phyloP scores from a whole-genome alignment of 2,113 vertebrate genomes.

The Halcyon malimbica region DNA sequence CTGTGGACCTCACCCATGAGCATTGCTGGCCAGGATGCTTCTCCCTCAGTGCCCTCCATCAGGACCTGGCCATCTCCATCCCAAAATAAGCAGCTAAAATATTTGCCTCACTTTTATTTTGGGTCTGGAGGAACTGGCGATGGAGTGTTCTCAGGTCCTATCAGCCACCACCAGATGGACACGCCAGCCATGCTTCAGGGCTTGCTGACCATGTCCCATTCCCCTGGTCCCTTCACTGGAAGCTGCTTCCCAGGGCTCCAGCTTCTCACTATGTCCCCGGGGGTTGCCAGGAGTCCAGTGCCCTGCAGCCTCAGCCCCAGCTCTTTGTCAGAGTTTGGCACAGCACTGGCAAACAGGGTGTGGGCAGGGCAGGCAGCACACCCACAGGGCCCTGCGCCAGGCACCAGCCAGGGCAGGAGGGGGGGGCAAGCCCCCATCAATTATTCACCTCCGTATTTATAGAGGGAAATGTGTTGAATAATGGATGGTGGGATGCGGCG shows the following conservation, averaged over 20 bases:
- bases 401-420: not conserved
- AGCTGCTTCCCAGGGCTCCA: accelerated
- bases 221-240: not conserved
- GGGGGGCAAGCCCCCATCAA: not conserved
- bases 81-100: not conserved
- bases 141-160: not conserved
- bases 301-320: not conserved
- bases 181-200: not conserved
- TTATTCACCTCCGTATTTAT: conserved; percentile 47
- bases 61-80: not conserved
- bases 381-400: accelerated
- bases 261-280: accelerated
- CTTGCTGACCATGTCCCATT: accelerated
- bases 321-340: not conserved
- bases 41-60: accelerated
- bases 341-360: not conserved
- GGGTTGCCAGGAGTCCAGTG: not conserved
- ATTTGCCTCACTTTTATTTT: not conserved
- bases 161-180: not conserved
- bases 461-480: conserved; percentile 20
- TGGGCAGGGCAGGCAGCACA: not conserved
- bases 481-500: not conserved
- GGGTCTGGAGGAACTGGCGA: accelerated
- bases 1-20: accelerated
- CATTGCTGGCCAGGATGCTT: accelerated